These are phyloP conservation scores for Benthochromis sp. DNA, from an alignment of 2,113 vertebrate genomes.

Conservation along the genomic window DNA sequence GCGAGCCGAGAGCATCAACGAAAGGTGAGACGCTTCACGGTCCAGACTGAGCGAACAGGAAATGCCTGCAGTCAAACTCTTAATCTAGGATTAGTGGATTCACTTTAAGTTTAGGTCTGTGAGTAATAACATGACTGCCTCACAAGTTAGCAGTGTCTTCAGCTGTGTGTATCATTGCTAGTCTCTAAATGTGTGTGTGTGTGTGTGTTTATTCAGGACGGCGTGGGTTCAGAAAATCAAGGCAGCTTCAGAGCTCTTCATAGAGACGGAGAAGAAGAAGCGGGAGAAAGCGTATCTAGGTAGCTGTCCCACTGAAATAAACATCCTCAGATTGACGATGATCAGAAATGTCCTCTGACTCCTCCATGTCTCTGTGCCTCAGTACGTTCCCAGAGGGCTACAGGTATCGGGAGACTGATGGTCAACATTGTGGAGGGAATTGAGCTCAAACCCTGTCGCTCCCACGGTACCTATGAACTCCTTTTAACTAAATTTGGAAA, in stretches of 20 bases:
- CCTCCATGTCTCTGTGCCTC: neutral
- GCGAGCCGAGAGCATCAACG: slow-evolving; percentile 93
- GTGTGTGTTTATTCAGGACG: slow-evolving; percentile 74
- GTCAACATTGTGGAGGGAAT: slow-evolving; percentile 98
- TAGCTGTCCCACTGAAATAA: slow-evolving; percentile 31
- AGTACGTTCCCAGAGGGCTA: slow-evolving; percentile 96
- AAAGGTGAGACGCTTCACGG: slow-evolving; percentile 71
- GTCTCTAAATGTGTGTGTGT: neutral
- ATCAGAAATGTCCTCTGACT: neutral
- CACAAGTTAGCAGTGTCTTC: neutral
- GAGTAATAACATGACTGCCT: neutral
- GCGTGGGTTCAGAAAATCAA: slow-evolving; percentile 99
- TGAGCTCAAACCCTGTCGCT: slow-evolving; percentile 93
- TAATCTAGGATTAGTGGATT: neutral
- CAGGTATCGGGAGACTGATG: slow-evolving; percentile 95
- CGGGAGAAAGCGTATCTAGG: slow-evolving; percentile 96
- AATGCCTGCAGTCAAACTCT: neutral
- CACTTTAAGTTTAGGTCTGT: neutral
- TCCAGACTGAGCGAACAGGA: rapidly evolving
- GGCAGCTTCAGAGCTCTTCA: slow-evolving; percentile 96
- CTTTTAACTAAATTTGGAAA: rapidly evolving
- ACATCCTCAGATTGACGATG: neutral
- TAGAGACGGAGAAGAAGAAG: slow-evolving; percentile 99
- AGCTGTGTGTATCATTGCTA: neutral
- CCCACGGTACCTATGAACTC: slow-evolving; percentile 77